Base-by-base conservation (phyloP, 2,888 invertebrate species). In the Scaptomyza polygonia region DNA sequence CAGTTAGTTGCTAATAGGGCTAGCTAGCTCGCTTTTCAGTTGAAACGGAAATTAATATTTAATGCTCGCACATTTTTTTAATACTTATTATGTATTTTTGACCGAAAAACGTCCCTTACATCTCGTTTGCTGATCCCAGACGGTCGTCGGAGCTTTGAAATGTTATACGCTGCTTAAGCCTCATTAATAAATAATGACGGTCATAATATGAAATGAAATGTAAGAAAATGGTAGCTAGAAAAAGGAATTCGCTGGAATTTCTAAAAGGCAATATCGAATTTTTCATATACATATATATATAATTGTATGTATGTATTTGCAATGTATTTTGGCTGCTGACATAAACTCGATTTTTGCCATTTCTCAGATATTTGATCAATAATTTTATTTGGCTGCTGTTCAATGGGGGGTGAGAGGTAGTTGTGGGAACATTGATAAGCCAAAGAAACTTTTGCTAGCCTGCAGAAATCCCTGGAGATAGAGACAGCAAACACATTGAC, bases 161-260 rank as follows among this genome's bases (percentile, higher is more conserved):
- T 76, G 79, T 83, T 83, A 82, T 79, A 88, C 79, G 82, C 88
- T 88, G 76, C 86, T 88, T 88, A 83, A 82, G 86, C 77, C 88
- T 86, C 86, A 88, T 83, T 83, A 88, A 88, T 88, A 88, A 73
- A 79, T 88, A 86, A 83, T 71, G 83, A 86, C 76, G 67, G 64
- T 61, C 65, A 70, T 82, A 71, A 77, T 85, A 55, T 55, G 58
- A 58, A 58, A 58, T 71, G 42, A 44, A 58, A 58, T 42, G 44
- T 34, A 29, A 29, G 34, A 18, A 49, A 68, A 39, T 47, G 7
- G 40, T n/a, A 29, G 21, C 16, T 21, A 8, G 5, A 42, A 9
- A 16, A 16, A 36, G 1, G 47, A 36, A 30, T 30, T 30, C 11
- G 39, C 29, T 14, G 48, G 18, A 53, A 54, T 49, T 64, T 21